These are phyloP conservation scores for Poecilia latipinna DNA, from an alignment of 2,113 vertebrate genomes.

Conservation along the genomic window DNA sequence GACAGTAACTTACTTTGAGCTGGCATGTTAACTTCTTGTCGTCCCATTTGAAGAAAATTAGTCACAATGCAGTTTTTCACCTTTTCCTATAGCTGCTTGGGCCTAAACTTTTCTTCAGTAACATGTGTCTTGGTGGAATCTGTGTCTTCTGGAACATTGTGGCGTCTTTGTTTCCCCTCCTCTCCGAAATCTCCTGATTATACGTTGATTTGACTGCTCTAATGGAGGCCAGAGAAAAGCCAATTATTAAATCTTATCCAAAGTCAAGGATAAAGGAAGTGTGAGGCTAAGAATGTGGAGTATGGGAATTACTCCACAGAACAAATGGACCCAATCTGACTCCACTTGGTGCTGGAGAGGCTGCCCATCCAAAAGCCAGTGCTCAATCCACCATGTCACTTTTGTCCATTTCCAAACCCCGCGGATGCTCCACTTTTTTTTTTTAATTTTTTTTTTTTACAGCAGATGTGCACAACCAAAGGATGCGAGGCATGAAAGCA, in stretches of 20 bases:
- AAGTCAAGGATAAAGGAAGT: slow-evolving; percentile 19
- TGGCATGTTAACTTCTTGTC: not conserved
- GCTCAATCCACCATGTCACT: slow-evolving; percentile 65
- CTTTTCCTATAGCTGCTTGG: not conserved
- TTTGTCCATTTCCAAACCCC: slow-evolving; percentile 70
- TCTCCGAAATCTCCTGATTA: not conserved
- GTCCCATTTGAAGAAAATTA: not conserved
- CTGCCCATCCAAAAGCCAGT: slow-evolving; percentile 59
- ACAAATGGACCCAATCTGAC: slow-evolving; percentile 65
- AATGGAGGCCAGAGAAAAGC: slow-evolving; percentile 17
- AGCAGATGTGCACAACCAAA: slow-evolving; percentile 76
- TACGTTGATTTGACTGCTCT: not conserved
- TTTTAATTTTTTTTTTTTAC: slow-evolving; percentile 8
- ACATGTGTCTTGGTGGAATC: not conserved
- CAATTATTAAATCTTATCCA: slow-evolving; percentile 9
- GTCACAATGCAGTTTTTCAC: not conserved
- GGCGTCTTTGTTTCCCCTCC: not conserved
- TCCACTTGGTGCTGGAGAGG: slow-evolving; percentile 52
- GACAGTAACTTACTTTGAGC: not conserved
- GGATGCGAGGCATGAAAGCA: slow-evolving; percentile 77
- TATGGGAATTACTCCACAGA: slow-evolving; percentile 42
- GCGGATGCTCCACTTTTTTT: slow-evolving; percentile 66
- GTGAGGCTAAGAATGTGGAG: slow-evolving; percentile 16
- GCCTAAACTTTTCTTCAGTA: no score
- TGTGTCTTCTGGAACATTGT: not conserved